Conservation (phyloP, 1,140 invertebrate genomes). For the Cydia strobilella region DNA sequence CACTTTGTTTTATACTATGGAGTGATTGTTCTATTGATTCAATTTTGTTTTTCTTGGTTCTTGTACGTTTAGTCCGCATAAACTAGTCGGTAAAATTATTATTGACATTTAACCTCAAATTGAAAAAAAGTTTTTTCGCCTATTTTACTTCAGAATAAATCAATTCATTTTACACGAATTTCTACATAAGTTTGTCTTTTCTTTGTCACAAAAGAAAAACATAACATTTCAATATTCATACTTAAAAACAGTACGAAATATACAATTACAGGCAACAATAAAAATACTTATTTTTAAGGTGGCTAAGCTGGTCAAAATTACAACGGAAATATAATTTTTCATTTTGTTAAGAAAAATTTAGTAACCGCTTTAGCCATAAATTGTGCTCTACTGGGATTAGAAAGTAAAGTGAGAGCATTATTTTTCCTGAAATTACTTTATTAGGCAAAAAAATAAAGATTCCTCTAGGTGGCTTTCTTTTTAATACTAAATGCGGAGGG, state of each 20-base stretch:
- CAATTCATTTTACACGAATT: not conserved
- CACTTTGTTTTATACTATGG: no score
- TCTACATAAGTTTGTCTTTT: not conserved
- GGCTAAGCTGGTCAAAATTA: constrained; percentile 18
- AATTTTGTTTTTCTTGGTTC: no score
- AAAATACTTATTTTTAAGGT: not conserved
- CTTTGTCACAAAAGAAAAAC: not conserved
- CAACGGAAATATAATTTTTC: constrained; percentile 11
- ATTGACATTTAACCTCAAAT: constrained; percentile 15
- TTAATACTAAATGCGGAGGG: constrained; percentile 28
- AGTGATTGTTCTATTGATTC: no score
- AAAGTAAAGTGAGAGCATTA: constrained; percentile 30
- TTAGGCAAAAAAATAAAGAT: constrained; percentile 31
- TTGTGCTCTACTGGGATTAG: constrained; percentile 30
- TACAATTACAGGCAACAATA: not conserved
- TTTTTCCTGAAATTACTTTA: constrained; percentile 26
- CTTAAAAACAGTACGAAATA: not conserved
- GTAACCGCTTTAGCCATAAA: constrained; percentile 26
- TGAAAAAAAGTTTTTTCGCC: constrained; percentile 23
- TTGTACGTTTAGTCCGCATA: no score
- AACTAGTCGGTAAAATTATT: no score
- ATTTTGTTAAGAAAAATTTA: constrained; percentile 29
- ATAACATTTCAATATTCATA: not conserved
- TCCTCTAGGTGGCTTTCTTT: constrained; percentile 18
- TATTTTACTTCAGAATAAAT: not conserved